Base-by-base conservation (phyloP, 2,797 vertebrate genomes). In the Loris lydekkerianus region DNA sequence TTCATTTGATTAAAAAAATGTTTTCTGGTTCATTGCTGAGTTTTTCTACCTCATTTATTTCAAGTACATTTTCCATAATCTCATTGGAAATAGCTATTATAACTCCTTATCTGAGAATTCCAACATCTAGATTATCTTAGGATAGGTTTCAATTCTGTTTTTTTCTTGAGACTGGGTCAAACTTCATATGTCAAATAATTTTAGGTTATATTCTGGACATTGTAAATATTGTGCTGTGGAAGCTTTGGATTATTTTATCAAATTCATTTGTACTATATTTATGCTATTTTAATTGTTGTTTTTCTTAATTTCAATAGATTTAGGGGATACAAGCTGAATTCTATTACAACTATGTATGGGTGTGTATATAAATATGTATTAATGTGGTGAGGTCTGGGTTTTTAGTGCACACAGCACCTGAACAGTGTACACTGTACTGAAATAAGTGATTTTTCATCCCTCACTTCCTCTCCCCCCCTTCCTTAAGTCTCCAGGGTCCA, bases 21-120 rank as follows among this genome's bases (percentile, higher is more conserved):
- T 25, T 80, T 89, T 89, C 10, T 31, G n/a, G 40, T 43, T 92
- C 25, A 72, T 89, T 76, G 34, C 31, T 86, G n/a, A 81, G 14
- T 83, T 90, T 92, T 77, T 15, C 20, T 46, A 7, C 46, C 8
- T 89, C n/a, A 21, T 63, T 85, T 83, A 85, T 92, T 92, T 46
- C 8, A 78, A 86, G 10, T 9, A 63, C 25, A 77, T 53, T 89
- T 89, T 89, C 61, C 11, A 69, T 75, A 43, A 58, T 27, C 37
- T 72, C 65, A 72, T 2, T 73, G 31, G 49, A 8, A n/a, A 34
- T 53, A 89, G 69, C 34, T 65, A 34, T 49, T n/a, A 53, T 10
- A 89, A 13, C 20, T 73, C 46, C 3, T 86, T 90, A 18, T 25
- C 61, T 81, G 27, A 72, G 61, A 69, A 94, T 82, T 82, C 69